These are phyloP conservation scores for Chaetodon trifascialis DNA, from an alignment of 2,113 vertebrate species.

Conservation along the genomic window DNA sequence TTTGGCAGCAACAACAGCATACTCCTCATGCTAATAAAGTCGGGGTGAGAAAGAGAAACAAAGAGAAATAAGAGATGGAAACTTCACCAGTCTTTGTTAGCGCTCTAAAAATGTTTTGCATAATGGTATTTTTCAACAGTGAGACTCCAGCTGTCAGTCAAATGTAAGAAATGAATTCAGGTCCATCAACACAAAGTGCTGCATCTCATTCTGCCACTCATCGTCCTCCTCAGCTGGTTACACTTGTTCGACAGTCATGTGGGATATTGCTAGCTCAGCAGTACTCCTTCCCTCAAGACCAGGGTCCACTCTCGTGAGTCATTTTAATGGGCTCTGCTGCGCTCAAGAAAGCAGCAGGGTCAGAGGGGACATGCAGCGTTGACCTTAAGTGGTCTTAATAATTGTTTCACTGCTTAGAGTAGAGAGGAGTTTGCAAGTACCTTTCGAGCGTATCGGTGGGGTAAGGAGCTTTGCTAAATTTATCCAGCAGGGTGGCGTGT, in stretches of 20 bases:
- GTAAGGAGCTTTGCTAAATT: slow-evolving; percentile 91
- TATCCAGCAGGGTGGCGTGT: slow-evolving; percentile 90
- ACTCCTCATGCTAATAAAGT: slow-evolving; percentile 6
- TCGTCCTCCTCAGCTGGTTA: slow-evolving; percentile 48
- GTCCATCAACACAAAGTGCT: slow-evolving; percentile 49
- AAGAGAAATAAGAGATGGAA: slow-evolving; percentile 13
- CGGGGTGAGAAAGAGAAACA: slow-evolving; percentile 5
- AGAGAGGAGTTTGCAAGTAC: slow-evolving; percentile 74
- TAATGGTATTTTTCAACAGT: slow-evolving; percentile 44
- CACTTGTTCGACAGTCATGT: slow-evolving; percentile 48
- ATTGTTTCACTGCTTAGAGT: not conserved
- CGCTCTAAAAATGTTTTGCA: slow-evolving; percentile 46
- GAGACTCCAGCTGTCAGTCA: slow-evolving; percentile 68
- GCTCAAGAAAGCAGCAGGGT: slow-evolving; percentile 20
- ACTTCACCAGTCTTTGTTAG: not conserved
- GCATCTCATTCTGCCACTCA: slow-evolving; percentile 65
- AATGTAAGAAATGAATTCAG: slow-evolving; percentile 55
- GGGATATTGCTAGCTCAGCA: slow-evolving; percentile 44
- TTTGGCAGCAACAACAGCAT: slow-evolving; percentile 11
- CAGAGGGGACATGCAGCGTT: not conserved
- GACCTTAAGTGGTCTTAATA: slow-evolving; percentile 1
- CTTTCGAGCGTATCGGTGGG: slow-evolving; percentile 84
- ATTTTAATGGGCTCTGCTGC: slow-evolving; percentile 35
- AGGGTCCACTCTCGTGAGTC: slow-evolving; percentile 43
- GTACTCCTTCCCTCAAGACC: slow-evolving; percentile 22